Conservation (phyloP, 1,140 invertebrate genomes). For the Drosophila sproati region DNA sequence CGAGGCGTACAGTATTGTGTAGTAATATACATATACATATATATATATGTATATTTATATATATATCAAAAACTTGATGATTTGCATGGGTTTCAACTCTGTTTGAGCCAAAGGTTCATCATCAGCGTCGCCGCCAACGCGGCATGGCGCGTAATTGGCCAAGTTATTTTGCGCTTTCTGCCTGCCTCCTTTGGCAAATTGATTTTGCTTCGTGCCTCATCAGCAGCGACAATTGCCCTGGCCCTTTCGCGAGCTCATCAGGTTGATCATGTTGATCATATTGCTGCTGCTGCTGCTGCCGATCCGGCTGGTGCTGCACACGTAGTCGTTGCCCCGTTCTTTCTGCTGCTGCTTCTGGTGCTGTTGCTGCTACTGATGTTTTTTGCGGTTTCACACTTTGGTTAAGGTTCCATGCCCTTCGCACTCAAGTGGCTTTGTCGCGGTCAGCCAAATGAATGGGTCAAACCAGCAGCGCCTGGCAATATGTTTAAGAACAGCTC, state of each 20-base stretch:
- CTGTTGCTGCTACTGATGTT: conserved; percentile 77
- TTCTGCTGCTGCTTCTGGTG: conserved; percentile 16
- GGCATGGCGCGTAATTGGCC: conserved; percentile 61
- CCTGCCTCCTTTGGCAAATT: conserved; percentile 63
- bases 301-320: conserved; percentile 6
- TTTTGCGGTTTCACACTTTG: conserved; percentile 84
- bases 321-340: no score
- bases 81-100: conserved; percentile 52
- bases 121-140: conserved; percentile 23
- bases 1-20: conserved; percentile 59
- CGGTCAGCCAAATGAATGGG: conserved; percentile 54
- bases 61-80: conserved; percentile 21
- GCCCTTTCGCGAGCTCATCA: conserved; percentile 43
- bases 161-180: conserved; percentile 78
- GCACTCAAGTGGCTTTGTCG: conserved; percentile 45
- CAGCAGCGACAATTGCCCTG: conserved; percentile 78
- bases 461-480: conserved; percentile 36
- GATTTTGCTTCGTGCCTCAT: conserved; percentile 81
- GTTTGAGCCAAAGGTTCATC: background rate
- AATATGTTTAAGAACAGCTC: background rate
- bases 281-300: conserved; percentile 9
- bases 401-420: conserved; percentile 78
- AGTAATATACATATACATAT: background rate
- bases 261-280: conserved; percentile 36
- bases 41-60: background rate